These are phyloP conservation scores for Digitonthophagus gazella DNA, from an alignment of 2,888 invertebrate species.

Conservation along the genomic window DNA sequence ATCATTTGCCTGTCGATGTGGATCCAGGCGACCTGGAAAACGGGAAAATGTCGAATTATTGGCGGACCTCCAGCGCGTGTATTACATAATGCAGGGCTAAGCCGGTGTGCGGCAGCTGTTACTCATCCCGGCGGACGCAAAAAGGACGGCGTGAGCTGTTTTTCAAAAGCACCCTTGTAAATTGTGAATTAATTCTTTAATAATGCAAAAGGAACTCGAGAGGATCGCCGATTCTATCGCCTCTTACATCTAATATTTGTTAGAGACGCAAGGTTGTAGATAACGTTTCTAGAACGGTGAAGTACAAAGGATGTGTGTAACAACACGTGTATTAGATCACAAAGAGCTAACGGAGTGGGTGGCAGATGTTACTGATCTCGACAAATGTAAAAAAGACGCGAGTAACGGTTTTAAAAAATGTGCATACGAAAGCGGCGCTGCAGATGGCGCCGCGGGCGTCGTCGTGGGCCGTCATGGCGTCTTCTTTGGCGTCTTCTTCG, in stretches of 20 bases:
- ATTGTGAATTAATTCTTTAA: not conserved
- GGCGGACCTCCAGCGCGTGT: slow-evolving; percentile 42
- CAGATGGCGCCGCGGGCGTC: not conserved
- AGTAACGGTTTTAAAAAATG: not conserved
- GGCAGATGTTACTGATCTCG: not conserved
- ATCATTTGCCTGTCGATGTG: slow-evolving; percentile 94
- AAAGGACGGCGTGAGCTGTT: not conserved
- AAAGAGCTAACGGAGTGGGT: not conserved
- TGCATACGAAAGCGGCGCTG: not conserved
- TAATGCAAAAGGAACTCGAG: slow-evolving; percentile 1
- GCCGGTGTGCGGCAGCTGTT: slow-evolving; percentile 26
- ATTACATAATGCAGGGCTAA: slow-evolving; percentile 35
- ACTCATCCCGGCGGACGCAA: slow-evolving; percentile 14
- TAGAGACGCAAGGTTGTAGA: too few species aligned
- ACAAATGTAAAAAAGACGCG: not conserved
- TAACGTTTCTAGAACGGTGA: too few species aligned
- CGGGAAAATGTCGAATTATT: slow-evolving; percentile 30
- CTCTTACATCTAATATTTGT: not conserved
- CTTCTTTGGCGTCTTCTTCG: not conserved
- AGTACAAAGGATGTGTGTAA: too few species aligned
- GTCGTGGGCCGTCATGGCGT: not conserved
- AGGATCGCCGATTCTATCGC: not conserved
- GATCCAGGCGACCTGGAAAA: slow-evolving; percentile 84
- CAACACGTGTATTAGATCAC: not conserved
- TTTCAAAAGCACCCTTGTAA: not conserved